These are phyloP conservation scores for Etheostoma perlongum DNA, from an alignment of 2,797 vertebrate species.

Conservation along the genomic window DNA sequence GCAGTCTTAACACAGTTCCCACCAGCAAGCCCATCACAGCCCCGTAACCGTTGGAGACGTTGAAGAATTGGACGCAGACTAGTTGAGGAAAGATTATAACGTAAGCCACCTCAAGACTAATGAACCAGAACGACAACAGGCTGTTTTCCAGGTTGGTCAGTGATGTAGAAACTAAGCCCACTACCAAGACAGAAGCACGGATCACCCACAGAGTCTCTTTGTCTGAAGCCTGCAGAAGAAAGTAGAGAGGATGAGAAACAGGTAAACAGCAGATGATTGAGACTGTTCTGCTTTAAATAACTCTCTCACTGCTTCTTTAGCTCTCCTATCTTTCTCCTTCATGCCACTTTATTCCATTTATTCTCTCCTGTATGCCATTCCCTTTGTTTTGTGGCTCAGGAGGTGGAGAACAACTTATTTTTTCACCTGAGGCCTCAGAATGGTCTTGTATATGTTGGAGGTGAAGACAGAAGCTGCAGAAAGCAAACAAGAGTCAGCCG, in stretches of 20 bases:
- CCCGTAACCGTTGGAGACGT: constrained; percentile 75
- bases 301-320: neutral
- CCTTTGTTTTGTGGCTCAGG: too few relatives aligned
- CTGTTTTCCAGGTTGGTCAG: constrained; percentile 65
- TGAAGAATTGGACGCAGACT: constrained; percentile 76
- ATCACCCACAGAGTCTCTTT: constrained; percentile 76
- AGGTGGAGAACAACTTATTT: too few relatives aligned
- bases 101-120: constrained; percentile 72
- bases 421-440: constrained; percentile 45
- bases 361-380: too few relatives aligned
- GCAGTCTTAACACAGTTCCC: neutral
- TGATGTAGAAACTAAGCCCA: constrained; percentile 59
- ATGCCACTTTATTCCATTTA: too few relatives aligned
- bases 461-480: constrained; percentile 65
- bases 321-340: too few relatives aligned
- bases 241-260: neutral
- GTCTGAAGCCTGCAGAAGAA: constrained; percentile 75
- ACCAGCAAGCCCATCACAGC: constrained; percentile 32
- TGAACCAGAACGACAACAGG: constrained; percentile 73
- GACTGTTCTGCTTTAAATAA: neutral
- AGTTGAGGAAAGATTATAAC: constrained; percentile 81
- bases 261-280: neutral
- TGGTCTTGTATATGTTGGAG: constrained; percentile 56
- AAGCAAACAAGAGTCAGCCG: constrained; percentile 68
- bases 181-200: constrained; percentile 69